Evolutionary conservation across 2,797 vertebrate genomes (phyloP), one percentile per base, ranked within the genome.

Genomic region (Nannoperca australis): DNA sequence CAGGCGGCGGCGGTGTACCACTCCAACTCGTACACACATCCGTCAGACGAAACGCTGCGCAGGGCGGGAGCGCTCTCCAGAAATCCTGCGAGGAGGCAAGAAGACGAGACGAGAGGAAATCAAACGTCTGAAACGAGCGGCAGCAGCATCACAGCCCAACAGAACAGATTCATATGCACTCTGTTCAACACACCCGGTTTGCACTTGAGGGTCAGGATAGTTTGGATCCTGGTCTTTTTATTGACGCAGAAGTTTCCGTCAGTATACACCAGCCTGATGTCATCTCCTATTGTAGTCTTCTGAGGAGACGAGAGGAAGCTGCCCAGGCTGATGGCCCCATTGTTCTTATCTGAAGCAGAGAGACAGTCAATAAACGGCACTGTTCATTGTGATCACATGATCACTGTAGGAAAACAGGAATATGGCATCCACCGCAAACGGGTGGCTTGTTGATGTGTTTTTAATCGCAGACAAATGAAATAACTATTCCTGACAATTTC

Each of bases 1-100:
- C 98, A 99, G 0, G 98, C 97, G 0, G 97, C 96, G 0, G 97
- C 96, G 0, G 97, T 98, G 87, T 96, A 94, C 98, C 98, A 99
- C 83, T 97, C 97, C 76, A 99, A 91, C 70, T 96, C 95, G 3
- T 97, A 98, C 1, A 93, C 84, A 63, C 98, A 99, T 0, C 68
- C 83, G 0, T 90, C 88, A 0, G 83, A 55, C 0, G 91, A 92
- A 0, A 95, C 76, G 0, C 93, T 92, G 20, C 92, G 95, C 58
- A 99, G 82, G 76, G 97, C 72, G 0, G 98, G 98, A 50, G 97
- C 91, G 0, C 96, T 98, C 87, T 97, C 96, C 0, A 97, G 86
- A 65, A 98, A 96, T 66, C 98, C 97, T 99, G 86, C 20, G 9
- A 34, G 9, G 10, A 8, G 10, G 60, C 17, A 0, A 50, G 13